Evolutionary conservation across 2,797 vertebrate species (phyloP), one percentile per base, ranked within the genome.

Genomic region (Anguilla obscura): DNA sequence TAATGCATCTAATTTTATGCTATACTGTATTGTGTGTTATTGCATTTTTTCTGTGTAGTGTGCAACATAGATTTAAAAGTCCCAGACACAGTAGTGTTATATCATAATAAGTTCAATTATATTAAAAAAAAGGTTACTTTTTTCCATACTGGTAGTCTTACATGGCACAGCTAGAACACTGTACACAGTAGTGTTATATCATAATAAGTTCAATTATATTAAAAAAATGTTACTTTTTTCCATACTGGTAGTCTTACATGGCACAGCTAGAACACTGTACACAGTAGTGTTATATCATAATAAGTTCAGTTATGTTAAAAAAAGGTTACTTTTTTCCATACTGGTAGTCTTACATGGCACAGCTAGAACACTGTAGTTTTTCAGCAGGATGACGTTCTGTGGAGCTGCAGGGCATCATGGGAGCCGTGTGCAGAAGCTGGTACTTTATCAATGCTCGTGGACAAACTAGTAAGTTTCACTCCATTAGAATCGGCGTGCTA

Each of bases 401-500:
- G 14, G 21, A 18, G 10, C 48, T 10, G 52, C 83, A 14, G 36
- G n/a, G 86, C 74, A 63, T 82, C 24, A 36, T 50, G 76, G 76
- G 74, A 66, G 56, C 58, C 0, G n/a, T 30, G 50, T 10, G 40
- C 60, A 50, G 74, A 9, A 18, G 16, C 36, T 1, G 36, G 79
- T 85, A 85, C 90, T 91, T 86, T 84, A 30, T 89, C 63, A 58
- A 63, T 87, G 16, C 33, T 36, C 79, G 18, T 1, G 76, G 50
- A 86, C 1, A 45, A 79, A 5, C 58, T 76, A 79, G 74, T 85
- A 82, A 63, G 54, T 40, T 89, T 86, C 18, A 89, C 91, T 86
- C 89, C 71, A 58, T 9, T 89, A 88, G n/a, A n/a, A 84, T 82
- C 87, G 63, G 33, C 90, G 87, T 83, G 92, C 60, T 6, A 27